phyloP scores from a whole-genome alignment of 2,888 invertebrate species.

The Apamea anceps region DNA sequence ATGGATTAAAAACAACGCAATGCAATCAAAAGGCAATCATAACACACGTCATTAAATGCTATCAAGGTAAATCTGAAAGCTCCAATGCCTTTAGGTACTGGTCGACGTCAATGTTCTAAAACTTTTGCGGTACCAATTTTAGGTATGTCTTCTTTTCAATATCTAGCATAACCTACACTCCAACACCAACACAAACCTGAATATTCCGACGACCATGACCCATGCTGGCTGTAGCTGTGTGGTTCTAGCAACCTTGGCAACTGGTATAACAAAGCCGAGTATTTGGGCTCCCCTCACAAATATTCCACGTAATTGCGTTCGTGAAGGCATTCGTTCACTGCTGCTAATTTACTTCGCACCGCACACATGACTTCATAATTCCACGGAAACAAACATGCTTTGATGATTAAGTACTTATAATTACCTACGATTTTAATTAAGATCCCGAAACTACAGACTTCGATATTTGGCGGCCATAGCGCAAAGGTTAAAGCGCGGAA shows the following conservation, averaged over 20 bases:
- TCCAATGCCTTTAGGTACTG: not conserved
- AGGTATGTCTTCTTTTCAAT: not conserved
- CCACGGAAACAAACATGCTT: conserved; percentile 45
- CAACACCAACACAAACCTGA: not conserved
- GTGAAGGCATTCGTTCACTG: conserved; percentile 57
- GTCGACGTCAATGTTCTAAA: not conserved
- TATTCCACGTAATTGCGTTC: conserved; percentile 61
- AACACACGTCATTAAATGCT: not conserved
- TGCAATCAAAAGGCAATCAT: conserved; percentile 6
- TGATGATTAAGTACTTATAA: conserved; percentile 8
- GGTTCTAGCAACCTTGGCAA: conserved; percentile 47
- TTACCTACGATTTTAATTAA: conserved; percentile 21
- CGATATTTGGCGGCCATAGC: not conserved
- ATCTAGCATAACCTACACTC: not conserved
- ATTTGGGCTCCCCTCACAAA: conserved; percentile 49
- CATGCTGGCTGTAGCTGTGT: not conserved
- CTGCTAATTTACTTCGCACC: conserved; percentile 57
- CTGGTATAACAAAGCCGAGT: conserved; percentile 39
- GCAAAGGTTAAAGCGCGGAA: not conserved
- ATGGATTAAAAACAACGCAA: conserved; percentile 14
- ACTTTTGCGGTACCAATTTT: not conserved
- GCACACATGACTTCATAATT: conserved; percentile 58
- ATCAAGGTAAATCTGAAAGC: not conserved
- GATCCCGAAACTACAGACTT: not conserved
- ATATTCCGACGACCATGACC: conserved; percentile 8